Percentiles rank a stretch among this genome's conserved stretches.
phyloP scores from a whole-genome alignment of 2,113 vertebrate species.

The Hyperopisus bebe region DNA sequence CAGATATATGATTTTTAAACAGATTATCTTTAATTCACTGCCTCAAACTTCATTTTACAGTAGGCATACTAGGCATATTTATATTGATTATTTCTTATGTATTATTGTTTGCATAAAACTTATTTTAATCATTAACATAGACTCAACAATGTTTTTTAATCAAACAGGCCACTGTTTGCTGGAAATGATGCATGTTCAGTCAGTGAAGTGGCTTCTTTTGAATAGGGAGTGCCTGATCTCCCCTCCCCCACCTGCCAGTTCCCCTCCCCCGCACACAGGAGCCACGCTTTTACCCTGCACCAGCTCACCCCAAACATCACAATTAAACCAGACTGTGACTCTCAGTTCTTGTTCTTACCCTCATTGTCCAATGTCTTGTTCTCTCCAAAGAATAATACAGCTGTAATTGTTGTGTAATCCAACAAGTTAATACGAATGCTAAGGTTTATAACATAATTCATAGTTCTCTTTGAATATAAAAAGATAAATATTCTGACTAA shows the following conservation, averaged over 20 bases:
- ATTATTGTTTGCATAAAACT: not conserved
- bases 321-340: constrained; percentile 3
- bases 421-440: not conserved
- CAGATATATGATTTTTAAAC: not conserved
- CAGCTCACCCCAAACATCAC: constrained; percentile 11
- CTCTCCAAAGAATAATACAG: not conserved
- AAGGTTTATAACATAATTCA: not conserved
- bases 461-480: not conserved
- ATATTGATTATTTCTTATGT: not conserved
- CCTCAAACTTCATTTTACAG: not conserved
- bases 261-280: constrained; percentile 20
- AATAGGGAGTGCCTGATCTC: not conserved
- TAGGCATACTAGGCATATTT: not conserved
- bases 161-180: not conserved
- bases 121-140: not conserved
- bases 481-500: not conserved
- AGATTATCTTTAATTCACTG: not conserved
- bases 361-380: not conserved
- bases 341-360: not conserved
- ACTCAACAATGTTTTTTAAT: not conserved
- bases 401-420: not conserved
- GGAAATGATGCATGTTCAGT: not conserved
- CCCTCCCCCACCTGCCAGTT: constrained; percentile 1
- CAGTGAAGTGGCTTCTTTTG: not conserved
- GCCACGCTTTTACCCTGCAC: constrained; percentile 3